These are phyloP conservation scores for Nipponacmea schrenckii DNA, from an alignment of 2,888 invertebrate genomes.

Conservation along the genomic window DNA sequence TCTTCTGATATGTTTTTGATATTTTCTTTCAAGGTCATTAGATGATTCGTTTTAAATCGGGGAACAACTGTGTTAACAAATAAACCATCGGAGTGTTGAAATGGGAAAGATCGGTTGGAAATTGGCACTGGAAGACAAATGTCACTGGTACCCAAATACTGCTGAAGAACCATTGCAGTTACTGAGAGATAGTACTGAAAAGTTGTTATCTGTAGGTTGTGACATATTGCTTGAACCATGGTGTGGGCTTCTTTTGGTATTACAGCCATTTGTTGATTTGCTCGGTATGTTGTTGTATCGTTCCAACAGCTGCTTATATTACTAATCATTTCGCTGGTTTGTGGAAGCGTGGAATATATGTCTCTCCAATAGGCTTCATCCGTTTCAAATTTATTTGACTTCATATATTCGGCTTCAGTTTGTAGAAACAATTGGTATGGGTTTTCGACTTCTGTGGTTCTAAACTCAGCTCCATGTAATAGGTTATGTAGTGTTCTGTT, in stretches of 20 bases:
- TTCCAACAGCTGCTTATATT: neutral
- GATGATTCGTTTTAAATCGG: neutral
- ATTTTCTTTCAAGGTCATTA: neutral
- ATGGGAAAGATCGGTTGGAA: neutral
- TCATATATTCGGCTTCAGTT: neutral
- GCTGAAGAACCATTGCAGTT: neutral
- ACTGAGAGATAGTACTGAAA: neutral
- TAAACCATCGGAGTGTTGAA: neutral
- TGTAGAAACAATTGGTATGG: neutral
- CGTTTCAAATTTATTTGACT: neutral
- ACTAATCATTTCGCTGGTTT: neutral
- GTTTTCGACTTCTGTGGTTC: neutral
- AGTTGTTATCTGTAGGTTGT: neutral
- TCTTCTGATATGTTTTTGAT: neutral
- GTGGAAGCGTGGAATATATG: neutral
- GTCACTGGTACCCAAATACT: neutral
- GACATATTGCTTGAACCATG: neutral
- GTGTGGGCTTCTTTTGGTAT: neutral
- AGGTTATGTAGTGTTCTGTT: neutral
- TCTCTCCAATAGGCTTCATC: neutral
- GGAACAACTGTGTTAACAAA: constrained; percentile 1
- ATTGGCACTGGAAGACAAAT: neutral
- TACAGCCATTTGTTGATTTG: neutral
- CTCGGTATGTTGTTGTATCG: neutral
- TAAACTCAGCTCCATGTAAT: neutral